A percentile compares a stretch with the other conserved stretches of the same genome.
These are phyloP conservation scores for Plumapathes pennacea DNA, from an alignment of 92 coral and sea anemone species.

Conservation along the genomic window DNA sequence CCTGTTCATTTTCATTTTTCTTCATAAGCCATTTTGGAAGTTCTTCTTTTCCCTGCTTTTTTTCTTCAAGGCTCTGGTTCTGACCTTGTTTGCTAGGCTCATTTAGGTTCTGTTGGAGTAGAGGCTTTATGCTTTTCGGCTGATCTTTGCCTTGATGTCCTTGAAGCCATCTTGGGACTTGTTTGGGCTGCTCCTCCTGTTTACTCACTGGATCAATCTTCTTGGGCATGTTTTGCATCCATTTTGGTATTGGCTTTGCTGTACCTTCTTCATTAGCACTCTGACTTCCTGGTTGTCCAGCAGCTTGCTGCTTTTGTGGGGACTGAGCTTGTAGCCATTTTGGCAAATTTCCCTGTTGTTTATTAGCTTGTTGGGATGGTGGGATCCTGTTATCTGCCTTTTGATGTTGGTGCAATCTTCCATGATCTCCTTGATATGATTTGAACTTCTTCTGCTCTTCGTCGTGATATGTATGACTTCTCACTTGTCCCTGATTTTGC, in stretches of 20 bases:
- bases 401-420: conserved; percentile 6
- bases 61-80: conserved; percentile 7
- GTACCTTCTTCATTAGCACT: neutral
- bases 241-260: conserved; percentile 23
- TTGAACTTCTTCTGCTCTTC: neutral
- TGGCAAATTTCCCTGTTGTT: conserved; percentile 20
- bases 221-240: conserved; percentile 36
- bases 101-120: neutral
- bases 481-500: neutral
- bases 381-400: neutral
- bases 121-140: neutral
- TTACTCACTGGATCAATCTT: conserved; percentile 14
- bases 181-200: conserved; percentile 12
- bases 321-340: conserved; percentile 43
- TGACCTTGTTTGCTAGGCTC: neutral
- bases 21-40: conserved; percentile 74
- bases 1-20: neutral
- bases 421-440: neutral
- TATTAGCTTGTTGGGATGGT: conserved; percentile 1
- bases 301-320: conserved; percentile 10
- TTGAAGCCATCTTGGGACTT: conserved; percentile 22
- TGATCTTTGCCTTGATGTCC: conserved; percentile 6
- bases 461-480: neutral
- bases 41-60: conserved; percentile 7
- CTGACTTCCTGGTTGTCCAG: too few species aligned